A percentile compares a stretch with the other conserved stretches of the same genome.
Conservation (phyloP, 2,797 vertebrate genomes). For the Australoheros facetus region DNA sequence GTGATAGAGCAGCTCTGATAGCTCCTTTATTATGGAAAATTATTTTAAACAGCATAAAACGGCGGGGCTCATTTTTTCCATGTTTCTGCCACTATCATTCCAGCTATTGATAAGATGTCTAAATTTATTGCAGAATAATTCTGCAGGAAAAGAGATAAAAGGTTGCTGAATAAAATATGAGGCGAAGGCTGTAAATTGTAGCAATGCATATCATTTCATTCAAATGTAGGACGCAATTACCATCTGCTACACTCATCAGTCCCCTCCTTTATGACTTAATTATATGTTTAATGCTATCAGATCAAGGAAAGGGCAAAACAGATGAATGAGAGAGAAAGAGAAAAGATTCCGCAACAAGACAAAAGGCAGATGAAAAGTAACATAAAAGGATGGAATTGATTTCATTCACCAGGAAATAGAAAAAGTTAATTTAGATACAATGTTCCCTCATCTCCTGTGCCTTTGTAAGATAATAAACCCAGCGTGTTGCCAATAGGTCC, state of each 20-base stretch:
- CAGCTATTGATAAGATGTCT: constrained; percentile 99
- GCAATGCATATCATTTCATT: constrained; percentile 99
- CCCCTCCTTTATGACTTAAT: constrained; percentile 99
- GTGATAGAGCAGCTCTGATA: constrained; percentile 85
- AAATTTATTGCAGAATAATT: constrained; percentile 99
- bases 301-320: constrained; percentile 99
- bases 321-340: constrained; percentile 99
- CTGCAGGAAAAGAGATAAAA: constrained; percentile 99
- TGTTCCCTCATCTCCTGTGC: constrained; percentile 93
- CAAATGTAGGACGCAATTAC: constrained; percentile 99
- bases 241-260: constrained; percentile 99
- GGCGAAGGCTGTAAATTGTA: constrained; percentile 99
- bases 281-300: constrained; percentile 99
- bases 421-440: constrained; percentile 99
- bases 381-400: constrained; percentile 98
- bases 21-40: constrained; percentile 97
- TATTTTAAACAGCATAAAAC: constrained; percentile 93
- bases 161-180: constrained; percentile 99
- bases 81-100: constrained; percentile 94
- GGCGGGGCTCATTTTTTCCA: constrained; percentile 88
- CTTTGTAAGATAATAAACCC: constrained; percentile 94
- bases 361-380: constrained; percentile 99
- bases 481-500: constrained; percentile 94
- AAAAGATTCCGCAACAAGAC: constrained; percentile 99
- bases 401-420: constrained; percentile 97